A percentile compares a stretch with the other conserved stretches of the same genome.
Conservation (phyloP, 2,113 vertebrate species). For the Pseudolaguvia tuberculata region DNA sequence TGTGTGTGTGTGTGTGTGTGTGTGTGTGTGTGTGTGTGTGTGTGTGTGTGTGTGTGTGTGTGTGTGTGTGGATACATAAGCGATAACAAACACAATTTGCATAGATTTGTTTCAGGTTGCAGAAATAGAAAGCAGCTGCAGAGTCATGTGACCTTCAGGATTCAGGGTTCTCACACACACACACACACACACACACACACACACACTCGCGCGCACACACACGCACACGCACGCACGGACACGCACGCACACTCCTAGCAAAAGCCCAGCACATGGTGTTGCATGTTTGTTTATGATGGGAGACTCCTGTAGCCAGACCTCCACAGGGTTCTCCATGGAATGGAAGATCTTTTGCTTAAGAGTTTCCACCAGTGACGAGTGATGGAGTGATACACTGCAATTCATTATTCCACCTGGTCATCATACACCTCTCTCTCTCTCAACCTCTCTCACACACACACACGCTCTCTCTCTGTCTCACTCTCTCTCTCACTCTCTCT, state of each 20-base stretch:
- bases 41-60: neutral
- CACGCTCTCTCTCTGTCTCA: too few species aligned
- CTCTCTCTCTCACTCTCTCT: too few species aligned
- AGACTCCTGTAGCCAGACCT: neutral
- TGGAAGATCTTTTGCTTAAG: too few species aligned
- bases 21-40: neutral
- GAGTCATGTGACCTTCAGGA: neutral
- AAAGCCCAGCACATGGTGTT: neutral
- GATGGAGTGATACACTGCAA: neutral
- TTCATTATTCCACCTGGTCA: neutral
- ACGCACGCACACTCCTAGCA: too few species aligned
- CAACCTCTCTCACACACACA: too few species aligned
- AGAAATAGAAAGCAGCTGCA: slow-evolving; percentile 21
- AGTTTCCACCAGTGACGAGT: neutral
- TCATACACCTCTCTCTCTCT: too few species aligned
- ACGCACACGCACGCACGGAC: too few species aligned
- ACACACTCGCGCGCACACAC: too few species aligned
- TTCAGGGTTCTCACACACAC: neutral
- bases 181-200: too few species aligned
- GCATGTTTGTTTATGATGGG: too few species aligned
- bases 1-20: too few species aligned
- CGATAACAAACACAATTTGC: neutral
- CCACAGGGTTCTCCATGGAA: neutral
- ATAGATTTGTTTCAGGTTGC: neutral
- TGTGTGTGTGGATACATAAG: neutral